These are phyloP conservation scores for Rhinoptilus africanus DNA, from an alignment of 2,113 vertebrate genomes.

Conservation along the genomic window DNA sequence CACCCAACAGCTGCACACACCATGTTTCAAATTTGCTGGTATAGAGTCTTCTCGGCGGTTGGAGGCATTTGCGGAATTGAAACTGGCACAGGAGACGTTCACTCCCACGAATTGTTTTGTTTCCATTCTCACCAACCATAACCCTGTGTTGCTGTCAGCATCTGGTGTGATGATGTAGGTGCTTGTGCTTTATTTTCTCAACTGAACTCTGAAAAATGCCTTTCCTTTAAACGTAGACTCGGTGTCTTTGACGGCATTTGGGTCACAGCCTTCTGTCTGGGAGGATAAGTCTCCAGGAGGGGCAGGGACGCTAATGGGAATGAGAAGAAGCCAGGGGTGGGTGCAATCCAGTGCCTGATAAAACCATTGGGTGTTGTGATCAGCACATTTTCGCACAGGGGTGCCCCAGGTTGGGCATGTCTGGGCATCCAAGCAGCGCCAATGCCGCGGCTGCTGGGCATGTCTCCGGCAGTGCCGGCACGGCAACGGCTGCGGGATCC, in stretches of 20 bases:
- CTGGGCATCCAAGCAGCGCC: background rate
- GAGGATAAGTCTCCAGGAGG: background rate
- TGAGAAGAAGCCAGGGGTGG: background rate
- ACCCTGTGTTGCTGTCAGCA: background rate
- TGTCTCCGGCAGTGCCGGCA: rapidly evolving
- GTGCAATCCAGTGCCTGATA: rapidly evolving
- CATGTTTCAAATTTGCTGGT: background rate
- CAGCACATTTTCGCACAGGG: background rate
- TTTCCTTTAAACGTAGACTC: background rate
- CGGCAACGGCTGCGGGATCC: rapidly evolving
- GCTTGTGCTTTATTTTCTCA: background rate
- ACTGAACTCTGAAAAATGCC: background rate
- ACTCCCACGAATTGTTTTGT: background rate
- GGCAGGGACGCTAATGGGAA: rapidly evolving
- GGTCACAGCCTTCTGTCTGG: background rate
- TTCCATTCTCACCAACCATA: background rate
- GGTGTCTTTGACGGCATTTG: background rate
- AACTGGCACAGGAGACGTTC: background rate
- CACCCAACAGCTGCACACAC: background rate
- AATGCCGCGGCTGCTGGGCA: rapidly evolving
- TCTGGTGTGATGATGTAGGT: background rate
- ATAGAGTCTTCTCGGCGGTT: background rate
- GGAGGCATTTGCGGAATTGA: background rate
- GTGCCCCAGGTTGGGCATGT: background rate
- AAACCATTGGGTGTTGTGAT: rapidly evolving